Base-by-base conservation (phyloP, 2,888 invertebrate genomes). In the Leuctra nigra region DNA sequence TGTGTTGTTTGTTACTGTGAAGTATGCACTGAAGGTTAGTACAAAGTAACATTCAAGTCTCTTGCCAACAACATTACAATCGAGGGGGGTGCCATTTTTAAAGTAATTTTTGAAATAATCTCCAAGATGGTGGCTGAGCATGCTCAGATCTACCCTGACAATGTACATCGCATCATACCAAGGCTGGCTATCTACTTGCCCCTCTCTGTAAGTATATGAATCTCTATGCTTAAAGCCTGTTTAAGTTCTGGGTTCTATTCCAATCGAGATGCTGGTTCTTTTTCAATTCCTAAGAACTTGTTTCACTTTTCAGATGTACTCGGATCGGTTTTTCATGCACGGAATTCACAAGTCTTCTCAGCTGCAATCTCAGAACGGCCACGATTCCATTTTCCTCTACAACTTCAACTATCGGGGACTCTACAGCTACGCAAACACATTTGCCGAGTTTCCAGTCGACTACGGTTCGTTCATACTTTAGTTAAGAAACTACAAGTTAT, bases 261-360 rank as follows among this genome's bases (percentile, higher is more conserved):
- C 11, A 29, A 29, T 29, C 29, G 7, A 7, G 6, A 38, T 14
- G n/a, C 11, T 38, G 14, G 6, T 38, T 38, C 39, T 9, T 9
- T 9, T 38, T n/a, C n/a, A 38, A 38, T n/a, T n/a, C n/a, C 39
- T 4, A 3, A 20, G 11, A 41, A 4, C 7, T 4, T 38, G 29
- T 29, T 4, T 4, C 18, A 2, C 20, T 41, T 4, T 11, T 4
- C 4, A 77, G 77, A 60, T 77, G 18, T 75, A 76, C 44, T 69
- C 74, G 2, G 78, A 78, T 62, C 68, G 78, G 44, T 70, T 70
- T 1, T 78, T 79, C 61, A 66, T 70, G 48, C 74, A 75, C 61
- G 74, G 75, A 0, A 64, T 70, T 1, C 75, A 75, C 57, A 73
- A 74, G 59, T 61, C 69, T 1, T 66, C 67, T 1, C 58, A 68